These are phyloP conservation scores for Ecliptopera silaceata DNA, from an alignment of 2,888 invertebrate species.

Conservation along the genomic window DNA sequence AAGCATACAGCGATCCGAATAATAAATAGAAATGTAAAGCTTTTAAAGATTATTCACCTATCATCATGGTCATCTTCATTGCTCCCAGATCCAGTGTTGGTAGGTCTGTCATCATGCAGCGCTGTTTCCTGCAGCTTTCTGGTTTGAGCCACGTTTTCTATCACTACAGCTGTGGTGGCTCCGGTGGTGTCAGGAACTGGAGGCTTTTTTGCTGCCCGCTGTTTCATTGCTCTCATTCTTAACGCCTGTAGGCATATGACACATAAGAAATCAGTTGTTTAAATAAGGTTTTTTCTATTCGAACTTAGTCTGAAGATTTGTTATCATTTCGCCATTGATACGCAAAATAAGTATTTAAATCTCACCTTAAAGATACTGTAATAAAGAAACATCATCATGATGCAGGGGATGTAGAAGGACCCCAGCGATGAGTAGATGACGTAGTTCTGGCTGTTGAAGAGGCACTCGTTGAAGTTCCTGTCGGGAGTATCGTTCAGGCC, in stretches of 20 bases:
- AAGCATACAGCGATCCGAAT: too few relatives aligned
- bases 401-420: conserved; percentile 99
- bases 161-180: conserved; percentile 89
- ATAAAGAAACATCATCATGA: conserved; percentile 99
- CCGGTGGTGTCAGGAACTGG: conserved; percentile 88
- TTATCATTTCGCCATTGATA: too few relatives aligned
- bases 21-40: background rate
- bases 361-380: conserved; percentile 98
- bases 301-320: too few relatives aligned
- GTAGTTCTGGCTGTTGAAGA: conserved; percentile 99
- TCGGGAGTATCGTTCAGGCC: conserved; percentile 97
- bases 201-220: conserved; percentile 90
- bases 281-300: too few relatives aligned
- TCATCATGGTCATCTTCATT: conserved; percentile 73
- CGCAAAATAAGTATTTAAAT: too few relatives aligned
- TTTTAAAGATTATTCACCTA: conserved; percentile 47
- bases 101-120: conserved; percentile 90
- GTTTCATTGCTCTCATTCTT: conserved; percentile 92
- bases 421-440: conserved; percentile 98
- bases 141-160: conserved; percentile 94
- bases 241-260: conserved; percentile 93
- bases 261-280: too few relatives aligned
- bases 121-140: conserved; percentile 91
- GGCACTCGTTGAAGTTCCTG: conserved; percentile 92
- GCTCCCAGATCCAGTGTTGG: conserved; percentile 89